Base-by-base conservation (phyloP, 2,888 invertebrate genomes). In the Agrochola lychnidis region DNA sequence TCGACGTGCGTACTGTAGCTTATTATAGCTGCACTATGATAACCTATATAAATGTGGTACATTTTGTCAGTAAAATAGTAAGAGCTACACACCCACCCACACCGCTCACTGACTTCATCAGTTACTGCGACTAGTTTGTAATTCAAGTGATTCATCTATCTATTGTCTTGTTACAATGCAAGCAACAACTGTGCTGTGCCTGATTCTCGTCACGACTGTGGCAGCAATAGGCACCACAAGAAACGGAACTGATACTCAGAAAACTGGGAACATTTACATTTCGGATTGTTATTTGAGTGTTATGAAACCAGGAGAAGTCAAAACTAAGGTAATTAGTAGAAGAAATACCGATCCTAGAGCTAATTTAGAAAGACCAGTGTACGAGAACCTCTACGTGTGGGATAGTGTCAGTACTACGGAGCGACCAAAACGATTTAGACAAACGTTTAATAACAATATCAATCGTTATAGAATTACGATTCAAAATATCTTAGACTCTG, bases 231-330 rank as follows among this genome's bases (percentile, higher is more conserved):
- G 25, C 19, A 64, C 25, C 14, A 75, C 45, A 16, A 25, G 10
- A 40, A 22, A 5, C 5, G 53, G 53, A 7, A 75, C 45, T 64
- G 53, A 40, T 16, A 9, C 22, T 16, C 40, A 76, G 12, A 76
- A 64, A 64, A 40, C 57, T 12, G 75, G 75, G 0, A 57, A 45
- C 5, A 48, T 76, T 66, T 56, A 56, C 22, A 75, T 75, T 22
- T 25, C 53, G 14, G 64, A 76, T 12, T 75, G 76, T 76, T 75
- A 64, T 22, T 22, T 76, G 56, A 45, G 45, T 48, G 22, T 22
- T 40, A 75, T 75, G 3, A 25, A 56, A 22, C 45, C 36, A 1
- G 76, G 75, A 25, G 53, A 76, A 56, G 36, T 12, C 12, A 75
- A 48, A 56, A 40, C 12, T 48, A 25, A 22, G 1, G 48, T 16